Evolutionary conservation across 2,888 invertebrate genomes (phyloP).

Genomic region (Nomada hirtipes): DNA sequence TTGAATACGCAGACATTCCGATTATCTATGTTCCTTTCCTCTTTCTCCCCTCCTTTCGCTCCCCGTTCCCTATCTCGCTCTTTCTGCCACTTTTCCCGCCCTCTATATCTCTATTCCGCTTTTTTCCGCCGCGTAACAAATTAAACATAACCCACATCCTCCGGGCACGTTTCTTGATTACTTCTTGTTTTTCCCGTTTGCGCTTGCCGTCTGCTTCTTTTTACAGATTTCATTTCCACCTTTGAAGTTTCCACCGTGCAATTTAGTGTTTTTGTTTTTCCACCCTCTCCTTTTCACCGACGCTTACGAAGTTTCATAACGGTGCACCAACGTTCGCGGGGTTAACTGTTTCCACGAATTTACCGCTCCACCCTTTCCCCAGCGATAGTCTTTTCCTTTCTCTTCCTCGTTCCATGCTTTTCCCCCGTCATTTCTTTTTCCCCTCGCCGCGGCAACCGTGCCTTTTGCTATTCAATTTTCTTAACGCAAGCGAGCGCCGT

Average conservation of each 20-base stretch:
- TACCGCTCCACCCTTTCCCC: slow-evolving; percentile 26
- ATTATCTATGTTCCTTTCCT: slow-evolving; percentile 39
- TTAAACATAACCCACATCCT: slow-evolving; percentile 71
- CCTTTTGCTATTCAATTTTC: slow-evolving; percentile 43
- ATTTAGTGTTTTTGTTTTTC: slow-evolving; percentile 48
- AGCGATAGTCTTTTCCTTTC: slow-evolving; percentile 3
- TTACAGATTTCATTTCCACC: slow-evolving; percentile 70
- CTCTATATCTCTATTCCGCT: slow-evolving; percentile 50
- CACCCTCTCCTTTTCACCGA: slow-evolving; percentile 47
- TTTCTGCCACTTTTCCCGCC: slow-evolving; percentile 16
- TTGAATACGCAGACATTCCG: slow-evolving; percentile 59
- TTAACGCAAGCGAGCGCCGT: slow-evolving; percentile 40
- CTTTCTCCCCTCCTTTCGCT: not conserved
- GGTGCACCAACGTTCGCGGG: slow-evolving; percentile 33
- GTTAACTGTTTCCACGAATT: slow-evolving; percentile 61
- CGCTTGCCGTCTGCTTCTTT: slow-evolving; percentile 61
- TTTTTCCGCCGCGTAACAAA: slow-evolving; percentile 67
- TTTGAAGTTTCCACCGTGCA: slow-evolving; percentile 62
- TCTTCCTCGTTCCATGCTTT: not conserved
- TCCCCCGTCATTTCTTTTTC: not conserved
- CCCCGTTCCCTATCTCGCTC: not conserved
- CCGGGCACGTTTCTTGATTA: slow-evolving; percentile 71
- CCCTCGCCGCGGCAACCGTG: not conserved
- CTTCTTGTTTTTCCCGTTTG: slow-evolving; percentile 68
- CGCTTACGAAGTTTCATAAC: slow-evolving; percentile 66